Conservation (phyloP, 2,888 invertebrate genomes). For the Watsonalla cultraria region DNA sequence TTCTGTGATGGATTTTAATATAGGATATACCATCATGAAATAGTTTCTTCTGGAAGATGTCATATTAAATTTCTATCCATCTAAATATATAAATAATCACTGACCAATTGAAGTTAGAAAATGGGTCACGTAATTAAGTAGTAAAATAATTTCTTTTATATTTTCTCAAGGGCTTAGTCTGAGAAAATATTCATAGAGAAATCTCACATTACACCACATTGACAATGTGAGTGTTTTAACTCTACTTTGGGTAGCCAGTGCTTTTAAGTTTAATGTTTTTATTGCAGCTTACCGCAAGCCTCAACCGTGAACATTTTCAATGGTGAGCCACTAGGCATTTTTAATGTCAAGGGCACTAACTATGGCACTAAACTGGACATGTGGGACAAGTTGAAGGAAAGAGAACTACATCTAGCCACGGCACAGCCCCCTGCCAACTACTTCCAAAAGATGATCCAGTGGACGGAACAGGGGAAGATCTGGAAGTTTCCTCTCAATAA, state of each 20-base stretch:
- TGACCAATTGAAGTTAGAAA: too few species aligned
- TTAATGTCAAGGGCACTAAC: slow-evolving; percentile 59
- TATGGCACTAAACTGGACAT: slow-evolving; percentile 74
- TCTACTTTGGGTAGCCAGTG: background rate
- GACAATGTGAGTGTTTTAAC: too few species aligned
- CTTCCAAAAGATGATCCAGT: slow-evolving; percentile 94
- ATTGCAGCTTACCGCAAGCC: slow-evolving; percentile 29
- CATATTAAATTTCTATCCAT: too few species aligned
- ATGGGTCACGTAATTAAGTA: too few species aligned
- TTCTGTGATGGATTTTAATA: too few species aligned
- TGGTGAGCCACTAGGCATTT: slow-evolving; percentile 81
- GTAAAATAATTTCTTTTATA: too few species aligned
- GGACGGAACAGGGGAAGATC: slow-evolving; percentile 96
- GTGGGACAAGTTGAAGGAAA: slow-evolving; percentile 83
- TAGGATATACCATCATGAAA: too few species aligned
- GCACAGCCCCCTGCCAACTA: slow-evolving; percentile 90
- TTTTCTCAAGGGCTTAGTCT: too few species aligned
- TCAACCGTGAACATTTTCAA: slow-evolving; percentile 81
- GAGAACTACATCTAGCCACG: slow-evolving; percentile 82
- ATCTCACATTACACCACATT: too few species aligned
- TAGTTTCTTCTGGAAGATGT: too few species aligned
- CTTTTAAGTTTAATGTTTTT: slow-evolving; percentile 2
- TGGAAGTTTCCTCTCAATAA: slow-evolving; percentile 99
- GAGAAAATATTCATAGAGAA: too few species aligned
- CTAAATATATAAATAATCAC: too few species aligned